Evolutionary conservation across 2,888 invertebrate species (phyloP).

Genomic region (Philonicus albiceps): DNA sequence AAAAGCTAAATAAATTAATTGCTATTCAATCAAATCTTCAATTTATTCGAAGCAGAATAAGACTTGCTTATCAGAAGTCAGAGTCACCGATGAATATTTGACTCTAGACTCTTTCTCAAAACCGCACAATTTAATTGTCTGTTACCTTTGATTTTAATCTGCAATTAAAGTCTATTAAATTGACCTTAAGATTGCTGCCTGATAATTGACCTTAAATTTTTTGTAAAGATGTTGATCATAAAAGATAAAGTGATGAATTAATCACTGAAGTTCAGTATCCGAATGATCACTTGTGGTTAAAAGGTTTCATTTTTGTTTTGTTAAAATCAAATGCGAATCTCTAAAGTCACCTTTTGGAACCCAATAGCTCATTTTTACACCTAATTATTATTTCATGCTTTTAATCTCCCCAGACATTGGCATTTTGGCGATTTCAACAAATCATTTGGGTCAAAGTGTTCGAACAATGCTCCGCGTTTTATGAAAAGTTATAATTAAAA

Average conservation of each 20-base stretch:
- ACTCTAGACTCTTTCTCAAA: background rate
- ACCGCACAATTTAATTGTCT: background rate
- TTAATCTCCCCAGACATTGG: background rate
- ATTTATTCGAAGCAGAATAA: too few relatives aligned
- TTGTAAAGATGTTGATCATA: background rate
- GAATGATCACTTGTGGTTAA: background rate
- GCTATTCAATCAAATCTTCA: background rate
- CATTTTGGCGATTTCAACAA: background rate
- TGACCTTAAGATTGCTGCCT: background rate
- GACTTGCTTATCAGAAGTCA: too few relatives aligned
- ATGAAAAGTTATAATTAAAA: background rate
- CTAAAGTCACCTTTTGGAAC: background rate
- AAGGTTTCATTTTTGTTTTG: background rate
- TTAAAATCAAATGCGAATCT: background rate
- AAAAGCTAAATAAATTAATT: too few relatives aligned
- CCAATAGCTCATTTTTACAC: background rate
- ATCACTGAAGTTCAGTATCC: background rate
- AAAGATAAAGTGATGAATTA: background rate
- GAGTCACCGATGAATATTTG: too few relatives aligned
- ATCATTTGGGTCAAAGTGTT: background rate
- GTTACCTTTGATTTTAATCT: background rate
- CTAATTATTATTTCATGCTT: background rate
- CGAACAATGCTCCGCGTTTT: background rate
- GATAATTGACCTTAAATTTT: background rate
- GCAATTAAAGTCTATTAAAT: background rate